Base-by-base conservation (phyloP, 1,140 invertebrate genomes). In the Amyelois transitella region DNA sequence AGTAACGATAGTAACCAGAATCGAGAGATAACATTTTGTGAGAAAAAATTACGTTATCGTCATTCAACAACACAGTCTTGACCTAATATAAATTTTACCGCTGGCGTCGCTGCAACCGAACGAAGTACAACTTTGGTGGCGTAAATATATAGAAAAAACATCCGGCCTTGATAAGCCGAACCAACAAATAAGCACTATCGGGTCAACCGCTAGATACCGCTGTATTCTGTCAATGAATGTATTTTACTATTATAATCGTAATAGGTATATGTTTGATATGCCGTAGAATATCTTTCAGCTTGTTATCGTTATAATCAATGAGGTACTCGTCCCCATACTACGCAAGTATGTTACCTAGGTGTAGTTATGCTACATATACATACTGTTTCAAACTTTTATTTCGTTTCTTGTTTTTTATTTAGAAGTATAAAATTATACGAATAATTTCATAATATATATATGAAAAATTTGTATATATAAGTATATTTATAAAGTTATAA, bases 161-260 rank as follows among this genome's bases (percentile, higher is more conserved):
- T 87, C 84, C 84, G 84, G 84, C 76, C 73, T 85, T 85, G 84
- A 87, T 87, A 87, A 87, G 78, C 70, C 69, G 72, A 79, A 83
- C 84, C 84, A 87, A 87, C 84, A 87, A 85, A 87, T 71, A 87
- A 85, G 76, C 77, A 75, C 72, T 87, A 87, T 87, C 81, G 73
- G 75, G 69, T 75, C 81, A 78, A 74, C 76, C 75, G 76, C 75
- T 80, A 83, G 80, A 85, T 85, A 86, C 69, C 63, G 72, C 60
- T 68, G 64, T 72, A 65, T 74, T 73, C 72, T 69, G 69, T 75
- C 64, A 80, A 78, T 80, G 67, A 55, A 72, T 75, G 66, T 65
- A 66, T 67, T 70, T 72, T 70, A 68, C 69, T 66, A 66, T 45
- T 19, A 19, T 19, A 6, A 45, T 45, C n/a, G 4, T 45, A 2